These are phyloP conservation scores for Trichomycterus rosablanca DNA, from an alignment of 2,113 vertebrate genomes.

Conservation along the genomic window DNA sequence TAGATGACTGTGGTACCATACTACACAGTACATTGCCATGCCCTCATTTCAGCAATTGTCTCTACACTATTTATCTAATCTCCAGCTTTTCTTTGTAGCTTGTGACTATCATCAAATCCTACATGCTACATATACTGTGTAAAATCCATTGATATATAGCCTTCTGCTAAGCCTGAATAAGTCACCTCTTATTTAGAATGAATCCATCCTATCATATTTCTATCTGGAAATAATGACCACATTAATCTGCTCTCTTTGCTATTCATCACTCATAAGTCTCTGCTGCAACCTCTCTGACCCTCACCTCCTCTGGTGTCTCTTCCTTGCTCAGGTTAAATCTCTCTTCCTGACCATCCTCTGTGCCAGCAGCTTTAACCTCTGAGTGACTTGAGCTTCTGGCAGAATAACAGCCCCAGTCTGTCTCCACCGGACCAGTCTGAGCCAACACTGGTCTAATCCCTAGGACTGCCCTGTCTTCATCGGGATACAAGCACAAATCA, in stretches of 20 bases:
- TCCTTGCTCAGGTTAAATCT: not conserved
- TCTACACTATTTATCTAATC: too few species aligned
- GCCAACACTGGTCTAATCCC: conserved; percentile 57
- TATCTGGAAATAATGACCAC: conserved; percentile 44
- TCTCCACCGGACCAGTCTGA: conserved; percentile 61
- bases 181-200: conserved; percentile 5
- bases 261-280: conserved; percentile 36
- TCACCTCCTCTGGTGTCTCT: conserved; percentile 24
- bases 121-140: too few species aligned
- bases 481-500: conserved; percentile 46
- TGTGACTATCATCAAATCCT: too few species aligned
- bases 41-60: too few species aligned
- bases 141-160: conserved; percentile 8
- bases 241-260: conserved; percentile 44
- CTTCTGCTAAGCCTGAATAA: conserved; percentile 6
- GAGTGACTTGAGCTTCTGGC: conserved; percentile 43
- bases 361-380: conserved; percentile 37
- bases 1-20: too few species aligned
- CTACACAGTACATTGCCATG: too few species aligned
- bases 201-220: conserved; percentile 33
- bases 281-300: conserved; percentile 34
- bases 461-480: conserved; percentile 52
- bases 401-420: conserved; percentile 53
- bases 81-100: too few species aligned
- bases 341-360: conserved; percentile 21